Evolutionary conservation across 1,140 invertebrate genomes (phyloP), one percentile per base, ranked within the genome.

Genomic region (Nasonia longicornis): DNA sequence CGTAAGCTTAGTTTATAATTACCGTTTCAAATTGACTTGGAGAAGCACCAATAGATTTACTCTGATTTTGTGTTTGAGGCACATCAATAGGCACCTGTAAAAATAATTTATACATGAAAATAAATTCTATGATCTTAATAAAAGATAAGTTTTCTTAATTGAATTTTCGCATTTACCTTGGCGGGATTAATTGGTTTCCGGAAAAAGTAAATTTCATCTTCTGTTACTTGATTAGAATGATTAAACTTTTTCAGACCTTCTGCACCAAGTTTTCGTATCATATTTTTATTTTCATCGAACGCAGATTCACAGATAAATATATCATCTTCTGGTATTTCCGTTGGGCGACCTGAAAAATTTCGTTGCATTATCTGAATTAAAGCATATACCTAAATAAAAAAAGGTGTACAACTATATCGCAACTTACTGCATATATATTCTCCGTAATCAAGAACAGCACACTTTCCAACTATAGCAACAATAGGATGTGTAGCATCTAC

Each of bases 181-280:
- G 93, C 92, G 29, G 95, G 95, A 89, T 94, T 94, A 38, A 95
- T 94, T 6, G 94, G 91, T 66, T 95, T 94, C 75, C 95, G 93
- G 90, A 98, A 98, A 89, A 95, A 96, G 86, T 96, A 97, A 63
- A 98, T 94, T 92, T 99, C 98, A 92, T 99, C 98, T 83, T 97
- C 95, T 11, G 94, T 96, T 4, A 99, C 97, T 22, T 93, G 91
- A 16, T 94, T 93, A 58, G 95, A 95, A 85, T 98, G 95, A 77
- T 94, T 93, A 85, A 96, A 97, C 89, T 97, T 97, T 89, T 97
- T 94, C 70, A 97, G 88, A 6, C 95, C 95, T 22, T 95, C 93
- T 20, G 92, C 92, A 74, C 92, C 92, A 1, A 97, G 89, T 87
- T 97, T 96, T 63, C 93, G 92, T 16, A 97, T 93, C 66, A 95